Conservation (phyloP, 2,797 vertebrate genomes). For the Paedocypris micromegethes region DNA sequence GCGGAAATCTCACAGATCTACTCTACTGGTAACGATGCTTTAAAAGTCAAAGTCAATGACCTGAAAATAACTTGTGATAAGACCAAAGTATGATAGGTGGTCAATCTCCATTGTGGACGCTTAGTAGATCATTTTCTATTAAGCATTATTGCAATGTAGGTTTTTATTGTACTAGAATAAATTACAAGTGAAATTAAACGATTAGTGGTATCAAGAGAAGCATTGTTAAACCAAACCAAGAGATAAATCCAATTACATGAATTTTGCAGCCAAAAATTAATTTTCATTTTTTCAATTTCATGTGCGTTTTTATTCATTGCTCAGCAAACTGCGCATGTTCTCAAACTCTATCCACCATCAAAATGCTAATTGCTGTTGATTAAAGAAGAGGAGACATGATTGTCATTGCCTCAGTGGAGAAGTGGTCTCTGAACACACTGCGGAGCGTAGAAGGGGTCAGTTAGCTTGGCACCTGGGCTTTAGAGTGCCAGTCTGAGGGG, state of each 20-base stretch:
- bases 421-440: slow-evolving; percentile 20
- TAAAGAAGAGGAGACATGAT: slow-evolving; percentile 1
- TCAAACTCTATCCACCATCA: not conserved
- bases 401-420: slow-evolving; percentile 9
- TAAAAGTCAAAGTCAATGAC: slow-evolving; percentile 33
- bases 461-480: slow-evolving; percentile 32
- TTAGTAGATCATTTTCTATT: slow-evolving; percentile 1
- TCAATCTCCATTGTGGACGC: not conserved
- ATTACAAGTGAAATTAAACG: too few species aligned
- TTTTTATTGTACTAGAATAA: too few species aligned
- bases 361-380: slow-evolving; percentile 10
- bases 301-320: too few species aligned
- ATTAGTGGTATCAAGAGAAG: too few species aligned
- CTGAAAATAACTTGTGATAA: slow-evolving; percentile 22
- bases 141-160: not conserved
- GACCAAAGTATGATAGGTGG: not conserved
- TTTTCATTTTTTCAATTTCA: too few species aligned
- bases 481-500: slow-evolving; percentile 31
- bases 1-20: slow-evolving; percentile 44
- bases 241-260: too few species aligned
- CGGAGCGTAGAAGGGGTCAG: slow-evolving; percentile 13
- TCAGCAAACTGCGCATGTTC: too few species aligned
- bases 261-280: too few species aligned
- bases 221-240: too few species aligned
- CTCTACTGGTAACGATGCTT: slow-evolving; percentile 1